Base-by-base conservation (phyloP, 2,797 vertebrate species). In the Gastrophryne carolinensis region DNA sequence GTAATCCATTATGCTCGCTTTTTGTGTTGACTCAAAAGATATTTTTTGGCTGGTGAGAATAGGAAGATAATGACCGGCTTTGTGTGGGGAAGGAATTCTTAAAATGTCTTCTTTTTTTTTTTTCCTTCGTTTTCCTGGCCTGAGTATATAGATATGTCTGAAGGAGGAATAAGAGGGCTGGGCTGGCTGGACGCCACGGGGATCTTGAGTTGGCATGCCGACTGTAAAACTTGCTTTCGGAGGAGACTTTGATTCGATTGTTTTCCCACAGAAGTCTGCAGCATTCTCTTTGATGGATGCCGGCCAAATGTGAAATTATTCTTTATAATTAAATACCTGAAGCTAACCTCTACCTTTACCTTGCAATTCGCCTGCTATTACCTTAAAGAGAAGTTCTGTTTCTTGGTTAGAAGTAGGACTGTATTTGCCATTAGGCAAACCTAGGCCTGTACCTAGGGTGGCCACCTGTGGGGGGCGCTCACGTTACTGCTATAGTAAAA, bases 191-290 rank as follows among this genome's bases (percentile, higher is more conserved):
- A 75, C 57, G 84, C 86, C 81, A 76, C 73, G 37, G 79, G 0
- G 7, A 78, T 89, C 50, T 56, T 32, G 41, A 72, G 23, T 34
- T 89, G 85, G 88, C 86, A 87, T 80, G 60, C 27, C 0, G 17
- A 73, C 75, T 80, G 78, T 69, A 81, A 85, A 84, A 82, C 81
- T 79, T 80, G 84, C 84, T 81, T 78, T 78, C 0, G 0, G 76
- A 79, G 72, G 80, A 66, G 78, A 79, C 79, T 82, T 79, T 84
- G 80, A 86, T 84, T 82, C 78, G 62, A 80, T 85, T 84, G 82
- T 87, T 92, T 91, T 91, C 89, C 86, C 91, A 90, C 87, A 86
- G 82, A 89, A 87, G 86, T 81, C 80, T 66, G 82, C 82, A 78
- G 83, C 83, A 67, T 39, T 26, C 74, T 78, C 57, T 73, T 77